phyloP scores from a whole-genome alignment of 2,888 invertebrate genomes.

The Uropetala carovei region DNA sequence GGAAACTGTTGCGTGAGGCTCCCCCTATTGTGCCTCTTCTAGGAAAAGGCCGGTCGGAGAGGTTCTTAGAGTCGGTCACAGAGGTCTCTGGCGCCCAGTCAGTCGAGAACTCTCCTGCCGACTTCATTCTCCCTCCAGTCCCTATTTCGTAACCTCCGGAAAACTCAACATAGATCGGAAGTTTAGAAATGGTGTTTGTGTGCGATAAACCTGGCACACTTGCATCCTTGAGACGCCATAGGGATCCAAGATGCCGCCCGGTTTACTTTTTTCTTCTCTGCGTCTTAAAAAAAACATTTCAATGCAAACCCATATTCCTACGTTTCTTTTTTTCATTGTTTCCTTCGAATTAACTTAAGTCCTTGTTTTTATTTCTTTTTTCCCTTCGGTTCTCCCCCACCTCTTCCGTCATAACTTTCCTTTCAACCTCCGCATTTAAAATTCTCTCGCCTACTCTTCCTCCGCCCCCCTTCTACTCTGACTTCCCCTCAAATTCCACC shows the following conservation, averaged over 20 bases:
- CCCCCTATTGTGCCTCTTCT: background rate
- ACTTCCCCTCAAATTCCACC: background rate
- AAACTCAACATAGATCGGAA: no score
- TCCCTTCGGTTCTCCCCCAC: background rate
- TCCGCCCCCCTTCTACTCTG: background rate
- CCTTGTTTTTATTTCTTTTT: background rate
- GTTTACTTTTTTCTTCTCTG: background rate
- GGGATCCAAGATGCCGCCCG: no score
- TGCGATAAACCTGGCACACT: background rate
- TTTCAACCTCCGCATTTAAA: slow-evolving; percentile 36
- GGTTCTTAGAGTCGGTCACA: slow-evolving; percentile 39
- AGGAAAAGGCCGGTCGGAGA: background rate
- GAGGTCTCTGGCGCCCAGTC: slow-evolving; percentile 55
- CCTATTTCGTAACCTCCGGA: no score
- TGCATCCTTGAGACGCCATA: background rate
- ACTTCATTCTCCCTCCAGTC: background rate
- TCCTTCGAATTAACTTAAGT: background rate
- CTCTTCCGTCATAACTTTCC: slow-evolving; percentile 35
- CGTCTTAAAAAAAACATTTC: background rate
- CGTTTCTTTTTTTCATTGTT: background rate
- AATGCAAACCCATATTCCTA: background rate
- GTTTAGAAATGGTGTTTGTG: background rate
- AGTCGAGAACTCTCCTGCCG: background rate
- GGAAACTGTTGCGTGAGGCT: background rate
- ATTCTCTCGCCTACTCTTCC: slow-evolving; percentile 39